phyloP scores from a whole-genome alignment of 1,140 invertebrate genomes.

The Dinoponera quadriceps region DNA sequence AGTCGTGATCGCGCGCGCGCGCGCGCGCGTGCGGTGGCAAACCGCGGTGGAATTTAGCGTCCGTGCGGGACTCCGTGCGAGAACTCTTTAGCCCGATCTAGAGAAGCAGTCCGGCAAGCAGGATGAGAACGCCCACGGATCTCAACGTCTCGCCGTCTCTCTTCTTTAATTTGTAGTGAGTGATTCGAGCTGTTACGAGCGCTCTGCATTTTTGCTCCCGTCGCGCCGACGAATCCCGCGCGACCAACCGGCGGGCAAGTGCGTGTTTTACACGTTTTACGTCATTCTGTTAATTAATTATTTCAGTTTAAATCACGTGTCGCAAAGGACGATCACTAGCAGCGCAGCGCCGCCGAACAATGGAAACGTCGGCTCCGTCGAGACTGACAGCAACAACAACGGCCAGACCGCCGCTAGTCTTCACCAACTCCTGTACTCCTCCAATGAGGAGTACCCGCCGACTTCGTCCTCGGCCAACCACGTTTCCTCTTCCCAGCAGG shows the following conservation, averaged over 20 bases:
- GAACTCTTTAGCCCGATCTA: too few species aligned
- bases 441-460: constrained; percentile 81
- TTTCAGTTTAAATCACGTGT: constrained; percentile 81
- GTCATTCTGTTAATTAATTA: constrained; percentile 51
- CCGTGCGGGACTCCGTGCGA: too few species aligned
- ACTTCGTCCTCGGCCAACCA: constrained; percentile 82
- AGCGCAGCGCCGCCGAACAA: constrained; percentile 66
- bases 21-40: too few species aligned
- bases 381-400: constrained; percentile 80
- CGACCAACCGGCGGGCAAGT: background rate
- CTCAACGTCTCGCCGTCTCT: constrained; percentile 66
- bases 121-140: constrained; percentile 65
- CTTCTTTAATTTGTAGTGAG: constrained; percentile 76
- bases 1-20: too few species aligned
- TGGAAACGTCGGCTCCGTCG: constrained; percentile 72
- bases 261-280: background rate
- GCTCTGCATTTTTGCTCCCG: background rate
- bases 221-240: background rate
- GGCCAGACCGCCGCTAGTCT: constrained; percentile 77
- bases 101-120: background rate
- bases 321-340: constrained; percentile 78
- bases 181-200: constrained; percentile 10
- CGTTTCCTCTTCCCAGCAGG: constrained; percentile 84
- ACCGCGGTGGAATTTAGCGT: too few species aligned
- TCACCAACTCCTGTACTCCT: constrained; percentile 82